Base-by-base conservation (phyloP, 2,888 invertebrate genomes). In the Lasioglossum calceatum region DNA sequence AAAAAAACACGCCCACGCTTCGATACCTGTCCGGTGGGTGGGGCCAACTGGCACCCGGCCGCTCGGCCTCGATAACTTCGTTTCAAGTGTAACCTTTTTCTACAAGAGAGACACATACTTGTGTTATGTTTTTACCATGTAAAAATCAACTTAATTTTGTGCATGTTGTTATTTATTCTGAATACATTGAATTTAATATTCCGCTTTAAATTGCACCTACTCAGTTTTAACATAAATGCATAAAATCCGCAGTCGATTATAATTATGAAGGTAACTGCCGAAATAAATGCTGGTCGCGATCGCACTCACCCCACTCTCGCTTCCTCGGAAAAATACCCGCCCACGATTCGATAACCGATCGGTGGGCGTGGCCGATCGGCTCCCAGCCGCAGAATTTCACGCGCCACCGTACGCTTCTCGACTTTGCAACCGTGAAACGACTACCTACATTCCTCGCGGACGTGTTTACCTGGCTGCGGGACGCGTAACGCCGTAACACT, bases 341-440 rank as follows among this genome's bases (percentile, higher is more conserved):
- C 77, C 87, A 86, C 86, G 47, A 16, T 19, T 4, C 77, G 84
- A 80, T 81, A 78, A 88, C 61, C 32, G 27, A n/a, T 23, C 12
- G 19, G n/a, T 58, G 36, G 12, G 42, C 61, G 36, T 58, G 7
- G 72, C 50, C 58, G 42, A 75, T 80, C 74, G 83, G 50, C 81
- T 81, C 72, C 75, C 84, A 54, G 8, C n/a, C n/a, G n/a, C 72
- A 39, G 79, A 77, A 81, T 75, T 84, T 80, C 73, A 61, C 44
- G 79, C 58, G 50, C 19, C 75, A 19, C 27, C 74, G 67, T 80
- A 16, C 61, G 61, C 54, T 47, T 47, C 32, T 39, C 36, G 19
- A 42, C 36, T 50, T 82, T 47, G 54, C 64, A 36, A 64, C 64
- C 58, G 64, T 32, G 50, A 67, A 61, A 70, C 74, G 67, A 50